Evolutionary conservation across 2,113 vertebrate genomes (phyloP).

Genomic region (Mobula birostris): DNA sequence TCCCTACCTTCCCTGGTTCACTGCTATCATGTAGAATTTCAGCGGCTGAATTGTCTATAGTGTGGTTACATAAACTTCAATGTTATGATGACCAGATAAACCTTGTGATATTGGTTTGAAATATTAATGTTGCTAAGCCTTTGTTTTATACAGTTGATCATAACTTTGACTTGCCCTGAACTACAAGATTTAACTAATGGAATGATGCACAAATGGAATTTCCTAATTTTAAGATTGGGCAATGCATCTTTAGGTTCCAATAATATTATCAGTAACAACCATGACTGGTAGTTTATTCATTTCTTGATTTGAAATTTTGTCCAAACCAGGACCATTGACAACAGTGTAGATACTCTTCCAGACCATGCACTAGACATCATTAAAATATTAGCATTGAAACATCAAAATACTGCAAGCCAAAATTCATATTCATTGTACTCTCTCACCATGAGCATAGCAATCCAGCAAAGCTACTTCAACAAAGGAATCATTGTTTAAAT

Average conservation of each 20-base stretch:
- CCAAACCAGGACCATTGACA: background rate
- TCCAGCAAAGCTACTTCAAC: background rate
- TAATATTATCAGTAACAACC: background rate
- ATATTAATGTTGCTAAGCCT: background rate
- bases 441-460: background rate
- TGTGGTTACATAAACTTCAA: background rate
- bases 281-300: background rate
- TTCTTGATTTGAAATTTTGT: background rate
- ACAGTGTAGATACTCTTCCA: background rate
- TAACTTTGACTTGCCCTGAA: background rate
- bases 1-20: background rate
- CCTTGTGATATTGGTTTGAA: background rate
- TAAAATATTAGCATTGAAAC: background rate
- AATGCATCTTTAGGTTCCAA: background rate
- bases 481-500: background rate
- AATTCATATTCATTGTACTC: background rate
- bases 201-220: background rate
- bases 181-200: background rate
- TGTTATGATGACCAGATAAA: too few species aligned
- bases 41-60: background rate
- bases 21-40: background rate
- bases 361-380: background rate
- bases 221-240: background rate
- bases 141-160: background rate
- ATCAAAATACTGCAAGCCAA: background rate